Conservation (phyloP, 2,888 invertebrate species). For the Nemoura dubitans region DNA sequence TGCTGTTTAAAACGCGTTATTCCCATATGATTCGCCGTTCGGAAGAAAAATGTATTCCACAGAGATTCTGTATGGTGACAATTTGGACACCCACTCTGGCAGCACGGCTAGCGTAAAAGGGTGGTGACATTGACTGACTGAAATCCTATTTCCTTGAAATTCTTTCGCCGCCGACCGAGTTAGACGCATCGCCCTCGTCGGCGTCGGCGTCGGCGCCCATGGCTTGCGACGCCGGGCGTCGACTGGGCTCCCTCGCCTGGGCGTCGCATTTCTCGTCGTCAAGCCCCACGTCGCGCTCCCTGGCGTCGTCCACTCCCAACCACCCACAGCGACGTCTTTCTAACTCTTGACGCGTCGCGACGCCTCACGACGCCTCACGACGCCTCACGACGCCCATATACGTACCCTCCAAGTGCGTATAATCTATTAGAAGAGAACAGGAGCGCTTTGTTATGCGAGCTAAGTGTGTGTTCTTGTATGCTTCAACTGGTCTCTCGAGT, state of each 20-base stretch:
- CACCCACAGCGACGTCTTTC: constrained; percentile 27
- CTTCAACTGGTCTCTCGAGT: background rate
- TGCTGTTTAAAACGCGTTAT: background rate
- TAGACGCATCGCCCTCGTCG: background rate
- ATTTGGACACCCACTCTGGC: background rate
- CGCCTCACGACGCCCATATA: background rate
- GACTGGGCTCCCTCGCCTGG: background rate
- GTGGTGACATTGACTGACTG: constrained; percentile 31
- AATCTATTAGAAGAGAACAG: constrained; percentile 10
- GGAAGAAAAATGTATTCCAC: background rate
- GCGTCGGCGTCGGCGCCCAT: constrained; percentile 1
- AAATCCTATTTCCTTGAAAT: constrained; percentile 38
- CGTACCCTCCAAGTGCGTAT: constrained; percentile 21
- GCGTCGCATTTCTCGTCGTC: constrained; percentile 17
- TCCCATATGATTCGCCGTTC: background rate
- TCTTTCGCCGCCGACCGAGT: constrained; percentile 31
- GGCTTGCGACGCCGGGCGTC: too few relatives aligned
- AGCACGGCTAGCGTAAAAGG: constrained; percentile 3
- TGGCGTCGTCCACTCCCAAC: constrained; percentile 20
- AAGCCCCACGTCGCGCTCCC: background rate
- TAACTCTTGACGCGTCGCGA: constrained; percentile 26
- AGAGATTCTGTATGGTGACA: background rate
- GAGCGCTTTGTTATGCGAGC: background rate
- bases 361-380: background rate
- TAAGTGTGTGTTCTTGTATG: background rate